Percentiles rank a stretch among this genome's conserved stretches.
These are phyloP conservation scores for Stenichneumon culpator DNA, from an alignment of 2,888 invertebrate species.

Conservation along the genomic window DNA sequence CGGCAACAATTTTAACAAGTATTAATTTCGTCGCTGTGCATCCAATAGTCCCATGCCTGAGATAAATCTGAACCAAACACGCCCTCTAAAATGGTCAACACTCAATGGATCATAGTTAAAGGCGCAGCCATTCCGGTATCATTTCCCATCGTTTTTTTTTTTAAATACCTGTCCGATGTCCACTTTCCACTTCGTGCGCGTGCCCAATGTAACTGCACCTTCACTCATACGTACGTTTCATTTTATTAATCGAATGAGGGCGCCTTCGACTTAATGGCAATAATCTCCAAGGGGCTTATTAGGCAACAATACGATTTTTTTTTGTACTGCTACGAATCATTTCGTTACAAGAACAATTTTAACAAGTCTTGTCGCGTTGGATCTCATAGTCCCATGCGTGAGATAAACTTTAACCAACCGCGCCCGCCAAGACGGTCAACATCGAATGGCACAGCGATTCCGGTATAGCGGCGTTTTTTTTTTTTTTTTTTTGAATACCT, in stretches of 20 bases:
- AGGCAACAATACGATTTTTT: constrained; percentile 43
- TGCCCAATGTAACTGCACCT: too few species aligned
- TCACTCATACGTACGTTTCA: too few species aligned
- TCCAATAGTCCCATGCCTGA: background rate
- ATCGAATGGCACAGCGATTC: background rate
- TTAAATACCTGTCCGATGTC: too few species aligned
- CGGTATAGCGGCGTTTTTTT: too few species aligned
- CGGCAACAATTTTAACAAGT: constrained; percentile 9
- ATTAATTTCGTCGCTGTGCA: background rate
- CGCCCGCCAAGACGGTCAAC: background rate
- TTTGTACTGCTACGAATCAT: constrained; percentile 20
- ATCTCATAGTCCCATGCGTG: background rate
- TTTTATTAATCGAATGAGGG: background rate
- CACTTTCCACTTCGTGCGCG: too few species aligned
- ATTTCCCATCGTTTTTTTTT: too few species aligned
- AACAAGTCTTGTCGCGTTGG: constrained; percentile 4
- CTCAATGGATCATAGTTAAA: too few species aligned
- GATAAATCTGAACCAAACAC: background rate
- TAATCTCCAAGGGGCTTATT: constrained; percentile 56
- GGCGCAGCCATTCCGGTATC: too few species aligned
- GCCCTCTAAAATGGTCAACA: background rate
- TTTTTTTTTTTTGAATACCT: background rate
- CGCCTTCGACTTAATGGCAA: constrained; percentile 40
- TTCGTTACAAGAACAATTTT: constrained; percentile 22
- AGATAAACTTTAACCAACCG: background rate